Base-by-base conservation (phyloP, 2,113 vertebrate genomes). In the Tonatia bakeri region DNA sequence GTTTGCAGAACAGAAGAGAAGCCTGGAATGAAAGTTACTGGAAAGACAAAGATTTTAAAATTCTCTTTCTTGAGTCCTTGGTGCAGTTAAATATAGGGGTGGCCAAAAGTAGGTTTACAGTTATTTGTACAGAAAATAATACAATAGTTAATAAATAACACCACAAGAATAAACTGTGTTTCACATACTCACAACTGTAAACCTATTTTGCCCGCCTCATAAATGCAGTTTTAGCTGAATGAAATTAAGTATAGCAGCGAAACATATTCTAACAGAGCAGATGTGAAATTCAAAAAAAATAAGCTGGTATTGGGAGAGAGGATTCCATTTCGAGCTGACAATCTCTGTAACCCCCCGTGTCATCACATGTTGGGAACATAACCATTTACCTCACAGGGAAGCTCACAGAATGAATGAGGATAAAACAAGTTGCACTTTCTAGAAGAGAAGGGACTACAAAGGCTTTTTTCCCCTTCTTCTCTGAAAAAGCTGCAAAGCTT, bases 181-280 rank as follows among this genome's bases (percentile, higher is more conserved):
- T 22, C 17, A 16, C 31, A 77, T 77, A 52, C 17, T n/a, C 75
- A 50, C 47, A 50, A 50, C 45, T 77, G 19, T 52, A n/a, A 77
- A n/a, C 45, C 31, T 77, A n/a, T 47, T 77, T 52, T 52, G 45
- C 47, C 45, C 5, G 10, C 19, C 75, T 33, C 47, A n/a, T 12
- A 96, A 94, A 96, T 79, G 76, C 43, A 81, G 79, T 80, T 94
- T 92, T 75, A 38, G n/a, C 31, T 87, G 28, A 80, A 28, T 87
- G 40, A 90, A 85, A 89, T 94, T 40, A 92, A 86, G n/a, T 75
- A 40, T 90, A 89, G 43, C 26, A 94, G 79, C 5, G 50, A 92
- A 92, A 81, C 14, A 64, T 31, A 65, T 69, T 77, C 56, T 80
- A 81, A 94, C 61, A 80, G 14, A 95, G 36, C 43, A 81, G 81